A percentile compares a stretch with the other conserved stretches of the same genome.
Evolutionary conservation across 1,140 invertebrate species (phyloP).

Genomic region (Drosophila micromelanica): DNA sequence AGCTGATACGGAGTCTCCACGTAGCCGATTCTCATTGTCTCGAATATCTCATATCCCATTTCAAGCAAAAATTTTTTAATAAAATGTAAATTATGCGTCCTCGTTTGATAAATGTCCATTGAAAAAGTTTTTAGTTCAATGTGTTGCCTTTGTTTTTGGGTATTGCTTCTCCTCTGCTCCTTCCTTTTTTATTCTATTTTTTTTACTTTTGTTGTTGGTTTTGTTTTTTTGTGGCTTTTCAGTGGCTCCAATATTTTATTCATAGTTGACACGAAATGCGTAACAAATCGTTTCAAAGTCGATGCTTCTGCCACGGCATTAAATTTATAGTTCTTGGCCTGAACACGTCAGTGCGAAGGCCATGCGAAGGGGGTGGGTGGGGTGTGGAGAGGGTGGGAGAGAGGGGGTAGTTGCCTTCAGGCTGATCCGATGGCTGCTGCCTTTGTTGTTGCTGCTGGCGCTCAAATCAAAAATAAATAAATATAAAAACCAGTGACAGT

Average conservation of each 20-base stretch:
- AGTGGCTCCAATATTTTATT: constrained; percentile 79
- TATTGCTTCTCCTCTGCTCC: too few species aligned
- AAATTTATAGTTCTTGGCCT: constrained; percentile 75
- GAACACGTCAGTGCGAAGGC: constrained; percentile 33
- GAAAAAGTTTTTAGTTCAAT: constrained; percentile 71
- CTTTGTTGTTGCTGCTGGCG: constrained; percentile 33
- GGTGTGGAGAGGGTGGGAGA: not conserved
- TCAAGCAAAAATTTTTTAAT: constrained; percentile 68
- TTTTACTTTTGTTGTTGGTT: constrained; percentile 18
- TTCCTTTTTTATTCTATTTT: constrained; percentile 1
- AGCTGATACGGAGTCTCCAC: constrained; percentile 14
- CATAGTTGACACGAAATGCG: constrained; percentile 82
- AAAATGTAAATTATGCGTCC: constrained; percentile 79
- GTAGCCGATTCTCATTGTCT: not conserved
- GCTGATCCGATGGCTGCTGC: constrained; percentile 33
- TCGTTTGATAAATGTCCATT: constrained; percentile 78
- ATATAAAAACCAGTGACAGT: constrained; percentile 64
- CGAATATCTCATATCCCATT: constrained; percentile 21
- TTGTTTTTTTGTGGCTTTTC: constrained; percentile 49
- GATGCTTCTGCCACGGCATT: constrained; percentile 52
- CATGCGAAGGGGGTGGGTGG: not conserved
- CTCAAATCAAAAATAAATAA: constrained; percentile 80
- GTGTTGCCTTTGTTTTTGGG: constrained; percentile 45
- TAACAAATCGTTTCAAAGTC: constrained; percentile 76
- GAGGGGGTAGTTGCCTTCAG: not conserved